Evolutionary conservation across 2,888 invertebrate species (phyloP).

Genomic region (Himalopsyche anomala): DNA sequence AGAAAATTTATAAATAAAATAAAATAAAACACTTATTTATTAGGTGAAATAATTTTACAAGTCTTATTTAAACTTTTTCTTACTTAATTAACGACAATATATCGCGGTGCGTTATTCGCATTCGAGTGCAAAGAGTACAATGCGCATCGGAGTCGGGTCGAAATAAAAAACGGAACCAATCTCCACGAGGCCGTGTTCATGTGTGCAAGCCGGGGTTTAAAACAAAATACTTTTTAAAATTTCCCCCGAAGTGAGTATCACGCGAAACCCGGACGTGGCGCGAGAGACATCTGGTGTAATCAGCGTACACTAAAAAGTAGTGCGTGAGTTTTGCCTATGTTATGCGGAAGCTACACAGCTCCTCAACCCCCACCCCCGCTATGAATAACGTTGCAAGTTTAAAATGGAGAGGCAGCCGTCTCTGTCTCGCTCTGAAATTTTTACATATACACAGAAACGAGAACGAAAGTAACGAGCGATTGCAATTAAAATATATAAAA

Average conservation of each 20-base stretch:
- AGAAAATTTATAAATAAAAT: background rate
- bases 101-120: slow-evolving; percentile 4
- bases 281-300: slow-evolving; percentile 81
- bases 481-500: slow-evolving; percentile 66
- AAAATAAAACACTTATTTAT: background rate
- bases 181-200: slow-evolving; percentile 48
- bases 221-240: slow-evolving; percentile 31
- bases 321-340: slow-evolving; percentile 72
- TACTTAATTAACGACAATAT: background rate
- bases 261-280: slow-evolving; percentile 68
- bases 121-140: background rate
- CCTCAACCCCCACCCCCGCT: slow-evolving; percentile 60
- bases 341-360: slow-evolving; percentile 64
- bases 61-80: slow-evolving; percentile 8
- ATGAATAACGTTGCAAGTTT: slow-evolving; percentile 65
- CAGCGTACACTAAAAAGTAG: slow-evolving; percentile 81
- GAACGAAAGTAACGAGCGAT: slow-evolving; percentile 57
- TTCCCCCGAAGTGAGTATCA: background rate
- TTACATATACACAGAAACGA: slow-evolving; percentile 60
- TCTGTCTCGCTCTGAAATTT: slow-evolving; percentile 63
- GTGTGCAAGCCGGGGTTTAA: slow-evolving; percentile 47
- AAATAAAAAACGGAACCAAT: slow-evolving; percentile 48
- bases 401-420: slow-evolving; percentile 60
- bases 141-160: background rate
- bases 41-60: background rate